Evolutionary conservation across 2,888 invertebrate species (phyloP), one percentile per base, ranked within the genome.

Genomic region (Brachyopa scutellaris): DNA sequence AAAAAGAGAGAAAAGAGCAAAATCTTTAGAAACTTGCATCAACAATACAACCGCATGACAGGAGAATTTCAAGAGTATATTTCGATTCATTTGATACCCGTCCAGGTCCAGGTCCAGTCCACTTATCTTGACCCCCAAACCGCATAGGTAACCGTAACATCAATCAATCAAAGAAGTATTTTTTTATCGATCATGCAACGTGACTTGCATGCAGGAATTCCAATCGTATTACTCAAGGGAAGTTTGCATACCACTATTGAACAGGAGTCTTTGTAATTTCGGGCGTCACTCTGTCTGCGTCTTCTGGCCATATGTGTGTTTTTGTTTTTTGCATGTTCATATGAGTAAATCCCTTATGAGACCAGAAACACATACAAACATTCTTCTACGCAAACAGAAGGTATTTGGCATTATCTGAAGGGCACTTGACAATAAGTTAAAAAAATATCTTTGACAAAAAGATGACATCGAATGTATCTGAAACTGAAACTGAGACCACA

Each of bases 91-190:
- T 59, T 49, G 31, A 57, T 70, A 8, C 21, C 31, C 40, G 23
- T 67, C 40, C 42, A 57, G n/a, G 38, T 64, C 26, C 26, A 26
- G n/a, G n/a, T n/a, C n/a, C n/a, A n/a, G n/a, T n/a, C 62, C 76
- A 80, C 76, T 80, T 69, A 80, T 45, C 76, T 70, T 80, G 80
- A 76, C 80, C 80, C 76, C 69, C 55, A 51, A 61, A 69, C 23
- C 3, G 4, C 31, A n/a, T 11, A 55, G 7, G n/a, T n/a, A 40
- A 53, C 47, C 36, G 38, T 40, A 51, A 47, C 76, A 80, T 76
- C 80, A 69, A 80, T 80, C 80, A 80, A 76, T 76, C 69, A 80
- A n/a, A 26, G 38, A 36, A 53, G 19, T 61, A 7, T 49, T 9
- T 67, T n/a, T 79, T 61, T 74, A 76, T 76, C 57, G 69, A 69